Base-by-base conservation (phyloP, 1,140 invertebrate species). In the Brachionus paranguensis region DNA sequence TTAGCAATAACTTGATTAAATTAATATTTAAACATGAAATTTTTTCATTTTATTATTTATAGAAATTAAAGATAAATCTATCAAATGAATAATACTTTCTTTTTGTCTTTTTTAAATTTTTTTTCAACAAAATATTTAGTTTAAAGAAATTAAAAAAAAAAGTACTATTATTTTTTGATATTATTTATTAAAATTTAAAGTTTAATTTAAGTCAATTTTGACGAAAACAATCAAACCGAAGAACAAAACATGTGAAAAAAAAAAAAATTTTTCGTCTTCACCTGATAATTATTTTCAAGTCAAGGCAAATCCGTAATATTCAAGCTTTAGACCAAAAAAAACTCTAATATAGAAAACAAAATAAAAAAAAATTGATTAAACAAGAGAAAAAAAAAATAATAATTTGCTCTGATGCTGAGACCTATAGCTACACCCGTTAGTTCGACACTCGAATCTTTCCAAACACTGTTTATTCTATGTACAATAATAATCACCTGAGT, bases 181-280 rank as follows among this genome's bases (percentile, higher is more conserved):
- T 60, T 60, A 60, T 60, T 60, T 60, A 60, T 60, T 60, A 60
- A 60, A 53, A 60, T 60, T 60, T 60, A 60, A 60, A 60, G 53
- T 60, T 60, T 60, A 60, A 60, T 60, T 60, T 60, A 10, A 60
- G 53, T 60, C 53, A 60, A 60, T 60, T 60, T 60, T 60, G 53
- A 60, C 53, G 53, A 60, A 60, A 60, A 60, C 53, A 60, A 60
- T 60, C 27, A 60, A 60, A 60, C 53, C 53, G 17, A 60, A 24
- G 53, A 60, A 60, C 53, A 60, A 68, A 68, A 68, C 33, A 68
- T 68, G 12, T 29, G 33, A 29, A 68, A 68, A 68, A 68, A 65
- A 65, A 65, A 68, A 41, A 29, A 29, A 33, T 68, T 68, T 68
- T 68, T 68, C 33, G 27, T 68, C 65, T 68, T 68, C 27, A 33